Base-by-base conservation (phyloP, 2,113 vertebrate genomes). In the Phocoena phocoena region DNA sequence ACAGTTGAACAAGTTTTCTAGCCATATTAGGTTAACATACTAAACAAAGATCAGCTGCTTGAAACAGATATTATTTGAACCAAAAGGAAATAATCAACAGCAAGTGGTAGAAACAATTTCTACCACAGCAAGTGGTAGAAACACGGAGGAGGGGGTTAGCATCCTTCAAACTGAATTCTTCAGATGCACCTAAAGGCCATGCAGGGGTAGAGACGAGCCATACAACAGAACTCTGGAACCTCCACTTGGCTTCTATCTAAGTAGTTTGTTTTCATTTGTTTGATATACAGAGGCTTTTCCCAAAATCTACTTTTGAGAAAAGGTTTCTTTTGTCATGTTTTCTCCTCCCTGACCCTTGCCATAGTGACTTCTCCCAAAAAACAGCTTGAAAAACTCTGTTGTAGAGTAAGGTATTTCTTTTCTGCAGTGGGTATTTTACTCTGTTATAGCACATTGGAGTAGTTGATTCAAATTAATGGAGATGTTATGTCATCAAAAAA, bases 181-280 rank as follows among this genome's bases (percentile, higher is more conserved):
- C 4, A 3, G 21, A 23, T 5, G 9, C 4, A 36, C 10, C 2
- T 5, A 28, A 77, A n/a, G 26, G 2, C 41, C 25, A 6, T 1
- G 0, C 26, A 53, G 1, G 4, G 13, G 9, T 18, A 36, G 70
- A 68, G 5, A 3, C 2, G n/a, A 74, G 31, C 25, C 25, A 21
- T 4, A 9, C 8, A 31, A 12, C 8, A 23, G 71, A 58, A 70
- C 3, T 63, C 9, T 33, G 25, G 2, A 44, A 1, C 6, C 15
- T 38, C 2, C 0, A 8, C 7, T 12, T 17, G 18, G 10, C 8
- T 88, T 76, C 33, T 8, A 8, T 44, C 2, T 77, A 36, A 47
- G 0, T 33, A 28, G 1, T 23, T 80, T 87, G 53, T 20, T 89
- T 87, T 73, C 31, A 10, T 41, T 77, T 65, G 21, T 73, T 94